Evolutionary conservation across 1,140 invertebrate species (phyloP).

Genomic region (Nephila pilipes): DNA sequence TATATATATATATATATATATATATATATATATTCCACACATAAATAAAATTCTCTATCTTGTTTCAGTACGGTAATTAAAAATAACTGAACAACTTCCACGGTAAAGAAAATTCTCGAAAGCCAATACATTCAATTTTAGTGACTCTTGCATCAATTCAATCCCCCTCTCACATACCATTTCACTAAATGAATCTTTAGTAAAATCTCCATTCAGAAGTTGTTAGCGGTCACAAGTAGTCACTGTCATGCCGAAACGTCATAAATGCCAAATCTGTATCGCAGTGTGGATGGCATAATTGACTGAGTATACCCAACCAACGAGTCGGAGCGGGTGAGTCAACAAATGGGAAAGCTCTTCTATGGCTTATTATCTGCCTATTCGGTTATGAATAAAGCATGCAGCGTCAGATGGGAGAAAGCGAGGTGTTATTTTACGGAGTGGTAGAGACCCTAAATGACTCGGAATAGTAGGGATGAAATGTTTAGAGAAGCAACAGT

Average conservation of each 20-base stretch:
- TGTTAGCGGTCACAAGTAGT: not conserved
- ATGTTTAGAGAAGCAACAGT: slow-evolving; percentile 12
- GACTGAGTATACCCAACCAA: not conserved
- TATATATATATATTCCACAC: too few species aligned
- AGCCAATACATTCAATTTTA: not conserved
- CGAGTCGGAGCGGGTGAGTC: slow-evolving; percentile 2
- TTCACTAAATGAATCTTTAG: not conserved
- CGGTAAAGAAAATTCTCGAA: not conserved
- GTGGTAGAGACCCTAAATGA: not conserved
- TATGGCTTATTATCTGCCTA: slow-evolving; percentile 22
- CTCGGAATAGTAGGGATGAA: not conserved
- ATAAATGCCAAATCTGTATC: slow-evolving; percentile 48
- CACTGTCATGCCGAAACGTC: not conserved
- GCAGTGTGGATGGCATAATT: slow-evolving; percentile 28
- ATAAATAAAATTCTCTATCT: too few species aligned
- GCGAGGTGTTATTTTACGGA: slow-evolving; percentile 1
- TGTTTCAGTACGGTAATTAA: not conserved
- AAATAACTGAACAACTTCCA: not conserved
- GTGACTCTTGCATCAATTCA: not conserved
- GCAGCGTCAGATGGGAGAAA: not conserved
- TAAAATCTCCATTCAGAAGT: too few species aligned
- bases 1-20: too few species aligned
- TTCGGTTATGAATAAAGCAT: slow-evolving; percentile 59
- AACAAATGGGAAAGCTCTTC: slow-evolving; percentile 9
- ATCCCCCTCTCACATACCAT: not conserved